phyloP scores from a whole-genome alignment of 2,888 invertebrate genomes.

The Pammene fasciana region DNA sequence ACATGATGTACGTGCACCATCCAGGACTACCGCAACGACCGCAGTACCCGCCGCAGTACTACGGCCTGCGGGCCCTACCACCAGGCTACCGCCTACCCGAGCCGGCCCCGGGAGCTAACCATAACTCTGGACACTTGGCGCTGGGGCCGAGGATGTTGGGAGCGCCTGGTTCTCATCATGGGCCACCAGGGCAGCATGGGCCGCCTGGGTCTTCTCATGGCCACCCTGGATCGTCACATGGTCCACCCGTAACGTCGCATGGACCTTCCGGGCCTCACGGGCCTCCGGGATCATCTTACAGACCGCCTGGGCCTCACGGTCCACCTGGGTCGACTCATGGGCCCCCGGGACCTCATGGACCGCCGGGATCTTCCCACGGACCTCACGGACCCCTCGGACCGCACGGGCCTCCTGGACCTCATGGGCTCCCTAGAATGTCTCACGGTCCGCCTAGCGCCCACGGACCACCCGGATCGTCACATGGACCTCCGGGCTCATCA shows the following conservation, averaged over 20 bases:
- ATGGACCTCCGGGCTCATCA: neutral
- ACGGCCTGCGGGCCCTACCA: constrained; percentile 51
- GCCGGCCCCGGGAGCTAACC: constrained; percentile 1
- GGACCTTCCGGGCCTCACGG: constrained; percentile 36
- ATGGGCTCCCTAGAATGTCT: neutral
- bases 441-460: neutral
- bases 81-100: constrained; percentile 39
- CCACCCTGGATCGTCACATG: constrained; percentile 39
- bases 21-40: constrained; percentile 45
- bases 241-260: constrained; percentile 18
- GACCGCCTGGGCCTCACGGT: constrained; percentile 38
- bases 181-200: constrained; percentile 36
- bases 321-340: constrained; percentile 15
- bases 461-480: neutral
- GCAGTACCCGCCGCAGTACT: constrained; percentile 68
- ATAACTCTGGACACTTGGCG: neutral
- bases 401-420: constrained; percentile 3
- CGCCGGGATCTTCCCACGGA: constrained; percentile 28
- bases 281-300: constrained; percentile 35
- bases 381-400: constrained; percentile 43
- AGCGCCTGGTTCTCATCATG: constrained; percentile 42
- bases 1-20: constrained; percentile 49
- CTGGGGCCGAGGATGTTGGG: constrained; percentile 1
- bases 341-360: constrained; percentile 35
- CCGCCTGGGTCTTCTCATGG: constrained; percentile 41